A percentile compares a stretch with the other conserved stretches of the same genome.
Evolutionary conservation across 2,113 vertebrate genomes (phyloP).

Genomic region (Piaya cayana): DNA sequence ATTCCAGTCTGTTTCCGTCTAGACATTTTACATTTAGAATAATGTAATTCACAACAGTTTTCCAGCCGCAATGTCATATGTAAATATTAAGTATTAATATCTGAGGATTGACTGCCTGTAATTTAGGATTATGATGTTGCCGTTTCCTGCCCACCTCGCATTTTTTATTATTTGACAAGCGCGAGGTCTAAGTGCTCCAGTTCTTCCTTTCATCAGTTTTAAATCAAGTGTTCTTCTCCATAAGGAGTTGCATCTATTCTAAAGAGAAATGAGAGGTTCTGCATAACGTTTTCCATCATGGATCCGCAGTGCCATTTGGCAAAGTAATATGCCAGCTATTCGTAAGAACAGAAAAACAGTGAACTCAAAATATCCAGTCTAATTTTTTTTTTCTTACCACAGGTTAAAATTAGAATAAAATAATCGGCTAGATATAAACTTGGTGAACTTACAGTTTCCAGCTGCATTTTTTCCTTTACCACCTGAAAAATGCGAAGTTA

Average conservation of each 20-base stretch:
- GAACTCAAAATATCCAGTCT: slow-evolving; percentile 46
- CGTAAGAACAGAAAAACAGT: slow-evolving; percentile 19
- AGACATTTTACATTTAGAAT: neutral
- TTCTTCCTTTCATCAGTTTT: neutral
- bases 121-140: neutral
- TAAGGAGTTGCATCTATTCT: neutral
- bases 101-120: neutral
- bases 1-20: neutral
- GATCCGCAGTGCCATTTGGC: slow-evolving; percentile 7
- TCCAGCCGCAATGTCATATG: neutral
- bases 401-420: slow-evolving; percentile 66
- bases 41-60: neutral
- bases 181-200: neutral
- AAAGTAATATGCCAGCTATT: slow-evolving; percentile 19
- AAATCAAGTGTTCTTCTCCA: neutral
- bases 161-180: neutral
- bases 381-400: slow-evolving; percentile 31
- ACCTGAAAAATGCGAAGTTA: slow-evolving; percentile 8
- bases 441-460: slow-evolving; percentile 47
- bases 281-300: slow-evolving; percentile 16
- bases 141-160: neutral
- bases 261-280: slow-evolving; percentile 34
- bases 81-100: neutral
- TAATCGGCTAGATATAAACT: slow-evolving; percentile 48
- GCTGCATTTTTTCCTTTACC: slow-evolving; percentile 16